Evolutionary conservation across 2,113 vertebrate genomes (phyloP), one percentile per base, ranked within the genome.

Genomic region (Ceyx margarethae): DNA sequence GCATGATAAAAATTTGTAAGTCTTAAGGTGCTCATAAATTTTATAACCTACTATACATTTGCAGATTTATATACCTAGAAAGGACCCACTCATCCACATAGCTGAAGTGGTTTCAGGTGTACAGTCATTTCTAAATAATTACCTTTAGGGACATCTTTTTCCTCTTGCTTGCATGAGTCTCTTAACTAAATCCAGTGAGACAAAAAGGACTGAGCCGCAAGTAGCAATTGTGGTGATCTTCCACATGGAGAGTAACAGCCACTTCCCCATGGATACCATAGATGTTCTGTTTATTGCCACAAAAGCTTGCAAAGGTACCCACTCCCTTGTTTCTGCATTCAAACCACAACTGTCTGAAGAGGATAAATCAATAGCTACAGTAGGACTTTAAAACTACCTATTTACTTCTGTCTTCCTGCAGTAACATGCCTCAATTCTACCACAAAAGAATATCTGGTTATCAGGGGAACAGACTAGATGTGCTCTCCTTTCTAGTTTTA

Each of bases 1-100:
- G 93, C 56, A 90, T 93, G 67, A 92, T 92, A 96, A 95, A 95
- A 97, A 96, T 95, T 95, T 96, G 72, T 90, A 96, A 85, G 57
- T 60, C n/a, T 57, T 93, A 60, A 95, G 96, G 91, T 78, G 64
- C 56, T 91, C 83, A 93, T 95, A 96, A 96, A 96, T 97, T 94
- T 95, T 88, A 95, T 69, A 92, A 48, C 31, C 53, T 89, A 81
- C 69, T 90, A 87, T 71, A 89, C 75, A 93, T 60, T 85, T 96
- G 53, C 81, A 94, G 88, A 96, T 97, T 96, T 93, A 96, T 95
- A 77, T 42, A 94, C 37, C 35, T 40, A 94, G 93, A 90, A 96
- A 66, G 57, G 87, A 91, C 25, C 53, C 61, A 89, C 26, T 76
- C 56, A 74, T 87, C 37, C 91, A 93, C 60, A 43, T 18, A 67